Percentiles rank a stretch among this genome's conserved stretches.
Evolutionary conservation across 2,113 vertebrate species (phyloP).

Genomic region (Urocitellus parryii): DNA sequence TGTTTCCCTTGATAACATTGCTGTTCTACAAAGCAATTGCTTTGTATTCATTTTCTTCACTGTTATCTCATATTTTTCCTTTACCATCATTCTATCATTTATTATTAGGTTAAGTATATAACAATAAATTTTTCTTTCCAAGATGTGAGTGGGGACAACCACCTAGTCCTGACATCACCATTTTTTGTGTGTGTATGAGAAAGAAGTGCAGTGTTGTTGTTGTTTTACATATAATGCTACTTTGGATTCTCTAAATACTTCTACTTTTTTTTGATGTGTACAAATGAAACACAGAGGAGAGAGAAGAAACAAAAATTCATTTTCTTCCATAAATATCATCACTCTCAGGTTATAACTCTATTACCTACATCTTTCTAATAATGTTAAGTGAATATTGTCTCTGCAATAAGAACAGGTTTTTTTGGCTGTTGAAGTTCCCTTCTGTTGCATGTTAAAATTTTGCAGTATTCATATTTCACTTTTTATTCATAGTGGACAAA

Average conservation of each 20-base stretch:
- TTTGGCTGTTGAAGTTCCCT: conserved; percentile 4
- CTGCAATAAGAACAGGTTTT: not conserved
- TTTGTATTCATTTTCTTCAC: not conserved
- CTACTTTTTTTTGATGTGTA: not conserved
- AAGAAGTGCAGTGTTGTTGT: not conserved
- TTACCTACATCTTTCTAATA: conserved; percentile 40
- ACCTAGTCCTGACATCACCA: not conserved
- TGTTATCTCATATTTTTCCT: not conserved
- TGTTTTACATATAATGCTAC: not conserved
- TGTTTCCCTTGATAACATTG: not conserved
- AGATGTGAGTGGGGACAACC: not conserved
- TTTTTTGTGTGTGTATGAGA: not conserved
- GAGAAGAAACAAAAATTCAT: not conserved
- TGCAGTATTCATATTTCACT: conserved; percentile 49
- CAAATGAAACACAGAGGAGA: conserved; percentile 14
- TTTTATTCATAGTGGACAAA: conserved; percentile 7
- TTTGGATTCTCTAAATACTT: not conserved
- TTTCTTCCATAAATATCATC: conserved; percentile 46
- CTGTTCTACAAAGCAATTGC: not conserved
- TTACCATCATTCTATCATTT: not conserved
- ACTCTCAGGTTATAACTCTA: not conserved
- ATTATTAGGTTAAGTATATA: not conserved
- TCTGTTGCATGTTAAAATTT: conserved; percentile 43
- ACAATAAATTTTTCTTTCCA: not conserved
- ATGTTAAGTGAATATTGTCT: conserved; percentile 51